Conservation (phyloP, 2,888 invertebrate species). For the Leptopilina syphax region DNA sequence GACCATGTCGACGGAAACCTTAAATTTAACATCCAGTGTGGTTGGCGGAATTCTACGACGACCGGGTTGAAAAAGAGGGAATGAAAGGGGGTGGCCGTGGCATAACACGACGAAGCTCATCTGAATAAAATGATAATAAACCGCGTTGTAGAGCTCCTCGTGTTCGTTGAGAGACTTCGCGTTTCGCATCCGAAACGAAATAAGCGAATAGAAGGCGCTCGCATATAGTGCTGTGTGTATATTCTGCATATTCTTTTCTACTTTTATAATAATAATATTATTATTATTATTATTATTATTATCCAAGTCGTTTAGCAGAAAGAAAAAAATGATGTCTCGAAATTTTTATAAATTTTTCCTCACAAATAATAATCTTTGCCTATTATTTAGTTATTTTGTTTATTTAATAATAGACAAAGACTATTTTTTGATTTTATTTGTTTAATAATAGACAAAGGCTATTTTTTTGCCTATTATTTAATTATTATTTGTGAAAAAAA, state of each 20-base stretch:
- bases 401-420: no score
- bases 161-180: slow-evolving; percentile 66
- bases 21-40: slow-evolving; percentile 72
- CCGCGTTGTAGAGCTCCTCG: slow-evolving; percentile 59
- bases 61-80: slow-evolving; percentile 46
- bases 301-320: no score
- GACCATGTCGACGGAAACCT: slow-evolving; percentile 72
- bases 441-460: no score
- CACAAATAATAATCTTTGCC: no score
- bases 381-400: no score
- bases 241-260: not conserved
- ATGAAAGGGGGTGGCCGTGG: slow-evolving; percentile 54
- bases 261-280: no score
- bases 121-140: slow-evolving; percentile 76
- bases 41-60: slow-evolving; percentile 46
- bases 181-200: slow-evolving; percentile 65
- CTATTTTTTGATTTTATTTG: no score
- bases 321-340: no score
- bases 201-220: slow-evolving; percentile 46
- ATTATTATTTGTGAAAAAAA: no score
- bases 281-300: no score
- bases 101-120: slow-evolving; percentile 65
- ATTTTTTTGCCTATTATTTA: no score
- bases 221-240: not conserved
- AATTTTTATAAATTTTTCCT: no score